Conservation (phyloP, 2,888 invertebrate species). For the Torymus texanus region DNA sequence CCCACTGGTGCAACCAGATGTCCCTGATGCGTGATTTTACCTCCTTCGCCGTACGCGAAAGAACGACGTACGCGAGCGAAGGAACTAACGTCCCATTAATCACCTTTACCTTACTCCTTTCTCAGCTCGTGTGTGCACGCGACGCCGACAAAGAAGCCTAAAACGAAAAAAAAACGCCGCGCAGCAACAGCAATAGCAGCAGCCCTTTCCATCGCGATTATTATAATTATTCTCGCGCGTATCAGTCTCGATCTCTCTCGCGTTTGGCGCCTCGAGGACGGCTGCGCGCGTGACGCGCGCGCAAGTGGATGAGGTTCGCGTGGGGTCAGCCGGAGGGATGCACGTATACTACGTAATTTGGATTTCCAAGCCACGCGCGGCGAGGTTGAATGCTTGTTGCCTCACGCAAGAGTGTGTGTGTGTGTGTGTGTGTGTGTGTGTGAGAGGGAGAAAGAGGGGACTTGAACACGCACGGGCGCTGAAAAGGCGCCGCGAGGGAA, state of each 20-base stretch:
- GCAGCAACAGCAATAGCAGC: background rate
- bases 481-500: background rate
- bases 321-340: constrained; percentile 23
- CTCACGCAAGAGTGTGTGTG: too few species aligned
- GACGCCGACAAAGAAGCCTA: too few species aligned
- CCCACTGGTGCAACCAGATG: too few species aligned
- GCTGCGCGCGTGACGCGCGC: background rate
- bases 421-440: too few species aligned
- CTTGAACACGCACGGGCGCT: constrained; percentile 6
- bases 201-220: constrained; percentile 9
- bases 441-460: constrained; percentile 2
- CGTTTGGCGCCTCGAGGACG: constrained; percentile 25
- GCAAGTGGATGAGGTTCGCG: constrained; percentile 33
- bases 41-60: too few species aligned
- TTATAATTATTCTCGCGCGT: constrained; percentile 23
- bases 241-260: background rate
- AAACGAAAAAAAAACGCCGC: too few species aligned
- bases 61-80: too few species aligned
- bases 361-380: constrained; percentile 5
- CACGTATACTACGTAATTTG: background rate
- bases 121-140: too few species aligned
- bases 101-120: too few species aligned
- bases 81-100: too few species aligned
- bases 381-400: too few species aligned
- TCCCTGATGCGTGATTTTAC: too few species aligned